Base-by-base conservation (phyloP, 2,888 invertebrate genomes). In the Apomyelois bistriatella region DNA sequence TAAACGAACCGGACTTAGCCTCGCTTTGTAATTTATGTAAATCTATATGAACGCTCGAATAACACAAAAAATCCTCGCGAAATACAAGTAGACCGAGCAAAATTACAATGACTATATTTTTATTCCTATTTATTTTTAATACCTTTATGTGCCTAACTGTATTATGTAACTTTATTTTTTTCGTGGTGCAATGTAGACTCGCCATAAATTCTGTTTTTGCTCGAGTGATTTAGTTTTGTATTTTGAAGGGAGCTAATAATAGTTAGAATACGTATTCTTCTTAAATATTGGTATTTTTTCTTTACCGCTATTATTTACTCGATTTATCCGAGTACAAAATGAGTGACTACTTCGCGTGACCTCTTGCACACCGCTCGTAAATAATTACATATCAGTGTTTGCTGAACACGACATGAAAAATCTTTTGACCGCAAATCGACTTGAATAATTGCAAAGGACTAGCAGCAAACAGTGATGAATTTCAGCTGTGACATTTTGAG, bases 321-420 rank as follows among this genome's bases (percentile, higher is more conserved):
- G 7, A 12, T 2, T 12, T 12, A 50, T 41, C 28, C 13, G 8
- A 30, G 41, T 41, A 50, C 38, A 40, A 50, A 50, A 50, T 50
- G 50, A 50, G 30, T 16, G 42, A 51, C 32, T 40, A 42, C 16
- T 17, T 51, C 35, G 50, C 50, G 50, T 51, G 50, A 51, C 50
- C 50, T 12, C 49, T 10, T 35, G 38, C 22, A 38, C 28, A 38
- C 41, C 35, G 17, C 50, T 32, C 42, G 42, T 51, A 42, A 51
- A 51, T 51, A 51, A 51, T 42, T 51, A 42, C 42, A 51, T 51
- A 51, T 51, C 50, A 32, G 22, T 38, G 49, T 30, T 17, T 37
- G 17, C 48, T 22, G 36, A 38, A 48, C 37, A 16, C 48, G 48
- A 36, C 35, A 48, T 35, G 36, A 13, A 48, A 48, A 38, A 37